phyloP scores from a whole-genome alignment of 2,797 vertebrate genomes.

The Brachymystax lenok region DNA sequence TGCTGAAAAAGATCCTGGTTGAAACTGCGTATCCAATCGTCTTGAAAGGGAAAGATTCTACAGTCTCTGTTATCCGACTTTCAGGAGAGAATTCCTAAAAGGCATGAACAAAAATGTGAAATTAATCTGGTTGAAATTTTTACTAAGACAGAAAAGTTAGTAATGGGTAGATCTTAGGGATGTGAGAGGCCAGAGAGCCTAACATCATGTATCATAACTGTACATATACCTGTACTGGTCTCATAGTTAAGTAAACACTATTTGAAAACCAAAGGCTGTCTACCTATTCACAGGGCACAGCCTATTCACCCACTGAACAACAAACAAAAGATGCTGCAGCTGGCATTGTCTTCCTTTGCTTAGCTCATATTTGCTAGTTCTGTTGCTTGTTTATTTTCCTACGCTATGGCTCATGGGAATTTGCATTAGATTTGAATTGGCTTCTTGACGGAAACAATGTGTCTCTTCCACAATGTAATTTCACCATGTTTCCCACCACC shows the following conservation, averaged over 20 bases:
- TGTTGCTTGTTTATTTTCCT: slow-evolving; percentile 25
- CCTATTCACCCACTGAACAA: too few species aligned
- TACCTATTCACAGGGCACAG: background rate
- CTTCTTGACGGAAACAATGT: slow-evolving; percentile 57
- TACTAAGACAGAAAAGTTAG: too few species aligned
- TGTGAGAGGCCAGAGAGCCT: background rate
- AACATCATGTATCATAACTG: background rate
- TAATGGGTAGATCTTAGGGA: too few species aligned
- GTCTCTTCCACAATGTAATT: slow-evolving; percentile 51
- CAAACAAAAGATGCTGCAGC: too few species aligned
- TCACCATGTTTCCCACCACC: slow-evolving; percentile 49
- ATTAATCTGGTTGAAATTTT: too few species aligned
- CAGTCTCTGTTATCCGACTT: too few species aligned
- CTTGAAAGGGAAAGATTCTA: too few species aligned
- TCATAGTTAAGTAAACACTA: background rate
- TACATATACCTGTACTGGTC: background rate
- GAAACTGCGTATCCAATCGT: too few species aligned
- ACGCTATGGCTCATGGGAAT: slow-evolving; percentile 46
- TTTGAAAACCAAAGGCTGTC: background rate
- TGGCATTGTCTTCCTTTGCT: background rate
- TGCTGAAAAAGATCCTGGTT: too few species aligned
- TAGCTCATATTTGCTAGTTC: background rate
- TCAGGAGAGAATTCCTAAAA: too few species aligned
- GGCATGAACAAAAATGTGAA: too few species aligned
- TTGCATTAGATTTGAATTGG: slow-evolving; percentile 47